phyloP scores from a whole-genome alignment of 2,113 vertebrate genomes.

The Ciconia boyciana region DNA sequence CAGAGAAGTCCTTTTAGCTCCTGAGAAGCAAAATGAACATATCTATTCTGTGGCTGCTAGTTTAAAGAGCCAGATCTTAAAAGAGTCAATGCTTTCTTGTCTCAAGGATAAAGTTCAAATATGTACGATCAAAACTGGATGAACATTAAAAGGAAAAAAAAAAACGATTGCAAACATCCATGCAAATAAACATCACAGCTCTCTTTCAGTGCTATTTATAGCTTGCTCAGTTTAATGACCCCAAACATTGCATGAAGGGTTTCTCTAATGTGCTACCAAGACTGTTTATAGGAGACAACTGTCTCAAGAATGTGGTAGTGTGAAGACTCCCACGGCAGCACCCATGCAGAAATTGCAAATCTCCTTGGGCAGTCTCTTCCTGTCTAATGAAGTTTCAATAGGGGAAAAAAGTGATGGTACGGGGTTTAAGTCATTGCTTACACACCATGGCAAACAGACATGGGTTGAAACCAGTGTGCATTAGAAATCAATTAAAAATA shows the following conservation, averaged over 20 bases:
- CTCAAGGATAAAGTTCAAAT: conserved; percentile 7
- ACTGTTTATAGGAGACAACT: conserved; percentile 37
- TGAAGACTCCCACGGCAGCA: conserved; percentile 40
- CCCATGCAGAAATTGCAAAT: background rate
- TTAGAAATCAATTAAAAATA: background rate
- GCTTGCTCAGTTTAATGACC: conserved; percentile 38
- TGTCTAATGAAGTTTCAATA: background rate
- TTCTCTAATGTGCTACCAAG: conserved; percentile 48
- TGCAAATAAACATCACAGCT: conserved; percentile 44
- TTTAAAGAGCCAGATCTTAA: background rate
- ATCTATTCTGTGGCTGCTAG: background rate
- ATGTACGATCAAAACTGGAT: conserved; percentile 2
- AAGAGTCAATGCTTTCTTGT: background rate
- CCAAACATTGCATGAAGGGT: background rate
- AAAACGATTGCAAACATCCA: background rate
- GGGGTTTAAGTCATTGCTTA: background rate
- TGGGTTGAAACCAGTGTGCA: background rate
- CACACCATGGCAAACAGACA: background rate
- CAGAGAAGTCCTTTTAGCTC: background rate
- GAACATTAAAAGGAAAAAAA: conserved; percentile 28
- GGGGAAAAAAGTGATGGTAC: background rate
- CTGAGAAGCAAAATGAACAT: background rate
- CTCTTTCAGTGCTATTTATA: conserved; percentile 42
- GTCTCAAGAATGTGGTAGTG: conserved; percentile 20
- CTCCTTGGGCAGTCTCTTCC: background rate